Percentiles rank a stretch among this genome's conserved stretches.
phyloP scores from a whole-genome alignment of 2,113 vertebrate species.

The Lophochroa leadbeateri region DNA sequence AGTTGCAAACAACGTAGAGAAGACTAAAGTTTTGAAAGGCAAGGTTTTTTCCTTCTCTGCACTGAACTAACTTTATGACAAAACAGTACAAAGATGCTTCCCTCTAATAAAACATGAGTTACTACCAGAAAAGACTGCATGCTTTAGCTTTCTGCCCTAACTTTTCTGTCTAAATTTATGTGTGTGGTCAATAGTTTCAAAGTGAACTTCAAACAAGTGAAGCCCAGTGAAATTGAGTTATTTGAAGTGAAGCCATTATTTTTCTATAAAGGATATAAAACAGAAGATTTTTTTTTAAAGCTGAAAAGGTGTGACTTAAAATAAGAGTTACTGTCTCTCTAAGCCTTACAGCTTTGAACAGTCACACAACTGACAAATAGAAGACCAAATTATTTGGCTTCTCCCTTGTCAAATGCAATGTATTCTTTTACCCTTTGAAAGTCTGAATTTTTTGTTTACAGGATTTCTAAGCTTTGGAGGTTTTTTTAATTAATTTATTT shows the following conservation, averaged over 20 bases:
- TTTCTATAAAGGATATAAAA: neutral
- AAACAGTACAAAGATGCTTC: neutral
- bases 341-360: neutral
- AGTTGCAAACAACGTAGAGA: neutral
- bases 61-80: neutral
- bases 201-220: neutral
- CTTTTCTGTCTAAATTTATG: neutral
- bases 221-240: too few species aligned
- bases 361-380: neutral
- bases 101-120: neutral
- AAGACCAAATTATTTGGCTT: neutral
- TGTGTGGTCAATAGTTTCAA: neutral
- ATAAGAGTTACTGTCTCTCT: neutral
- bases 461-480: neutral
- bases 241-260: neutral
- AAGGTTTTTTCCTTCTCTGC: neutral
- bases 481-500: neutral
- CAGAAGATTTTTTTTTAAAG: neutral
- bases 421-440: neutral
- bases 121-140: neutral
- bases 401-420: neutral
- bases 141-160: neutral
- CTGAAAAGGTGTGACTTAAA: neutral
- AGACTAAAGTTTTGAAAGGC: neutral
- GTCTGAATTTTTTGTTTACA: neutral